phyloP scores from a whole-genome alignment of 2,888 invertebrate species.

The Leucozona laternaria region DNA sequence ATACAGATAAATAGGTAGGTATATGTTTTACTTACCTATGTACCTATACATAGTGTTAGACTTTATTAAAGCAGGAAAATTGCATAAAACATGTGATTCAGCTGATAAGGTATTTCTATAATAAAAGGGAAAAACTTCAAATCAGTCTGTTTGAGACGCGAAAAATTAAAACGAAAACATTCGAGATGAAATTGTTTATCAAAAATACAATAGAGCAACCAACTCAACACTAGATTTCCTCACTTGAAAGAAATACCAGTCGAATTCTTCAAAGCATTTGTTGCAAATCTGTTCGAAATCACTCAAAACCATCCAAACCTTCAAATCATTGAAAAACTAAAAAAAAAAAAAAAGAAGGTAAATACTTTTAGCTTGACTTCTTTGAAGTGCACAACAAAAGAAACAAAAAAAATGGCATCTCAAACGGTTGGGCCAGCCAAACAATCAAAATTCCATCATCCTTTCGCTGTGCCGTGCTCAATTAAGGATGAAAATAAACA shows the following conservation, averaged over 20 bases:
- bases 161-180: background rate
- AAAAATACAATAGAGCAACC: background rate
- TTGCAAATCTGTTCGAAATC: constrained; percentile 9
- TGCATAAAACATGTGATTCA: no score
- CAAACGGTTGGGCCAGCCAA: constrained; percentile 49
- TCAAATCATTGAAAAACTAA: background rate
- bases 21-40: no score
- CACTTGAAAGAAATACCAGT: background rate
- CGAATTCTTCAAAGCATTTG: constrained; percentile 5
- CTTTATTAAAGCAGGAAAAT: background rate
- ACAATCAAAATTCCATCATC: constrained; percentile 70
- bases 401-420: constrained; percentile 17
- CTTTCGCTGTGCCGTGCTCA: constrained; percentile 55
- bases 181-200: background rate
- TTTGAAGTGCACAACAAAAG: constrained; percentile 30
- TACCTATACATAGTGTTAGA: background rate
- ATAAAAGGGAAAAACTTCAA: background rate
- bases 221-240: no score
- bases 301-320: constrained; percentile 1
- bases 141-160: background rate
- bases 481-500: constrained; percentile 73
- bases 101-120: background rate
- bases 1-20: background rate
- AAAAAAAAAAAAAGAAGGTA: constrained; percentile 26
- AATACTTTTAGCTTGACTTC: constrained; percentile 38